Percentiles rank a stretch among this genome's conserved stretches.
Conservation (phyloP, 2,113 vertebrate species). For the Coracopsis vasa region DNA sequence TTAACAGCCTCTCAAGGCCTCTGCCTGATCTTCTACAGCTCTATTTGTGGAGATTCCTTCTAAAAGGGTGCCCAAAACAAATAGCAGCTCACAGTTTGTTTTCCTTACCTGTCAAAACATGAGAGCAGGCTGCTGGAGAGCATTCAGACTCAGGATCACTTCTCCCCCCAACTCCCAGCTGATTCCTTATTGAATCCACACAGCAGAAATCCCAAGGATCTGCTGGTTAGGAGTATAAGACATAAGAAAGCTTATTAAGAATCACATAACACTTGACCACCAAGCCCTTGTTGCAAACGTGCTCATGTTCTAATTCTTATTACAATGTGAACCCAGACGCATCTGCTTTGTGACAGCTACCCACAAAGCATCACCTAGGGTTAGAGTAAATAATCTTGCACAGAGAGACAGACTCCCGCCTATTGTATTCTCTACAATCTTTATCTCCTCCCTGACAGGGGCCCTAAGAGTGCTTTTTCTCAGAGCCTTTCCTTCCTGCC, state of each 20-base stretch:
- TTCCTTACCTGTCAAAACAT: neutral
- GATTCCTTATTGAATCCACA: neutral
- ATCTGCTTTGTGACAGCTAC: neutral
- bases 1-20: neutral
- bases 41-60: neutral
- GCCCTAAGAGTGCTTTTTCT: neutral
- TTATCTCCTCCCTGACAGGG: neutral
- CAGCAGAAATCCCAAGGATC: neutral
- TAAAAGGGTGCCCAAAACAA: neutral
- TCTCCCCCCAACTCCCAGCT: neutral
- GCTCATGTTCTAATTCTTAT: neutral
- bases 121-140: neutral
- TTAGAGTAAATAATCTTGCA: neutral
- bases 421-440: neutral
- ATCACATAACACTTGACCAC: neutral
- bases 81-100: neutral
- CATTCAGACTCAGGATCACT: neutral
- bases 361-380: neutral
- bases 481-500: constrained; percentile 4
- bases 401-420: neutral
- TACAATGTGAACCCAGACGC: neutral
- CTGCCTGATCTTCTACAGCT: neutral
- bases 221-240: neutral
- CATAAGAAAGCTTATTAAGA: neutral
- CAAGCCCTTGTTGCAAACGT: neutral